Evolutionary conservation across 2,113 vertebrate genomes (phyloP).

Genomic region (Tetrax tetrax): DNA sequence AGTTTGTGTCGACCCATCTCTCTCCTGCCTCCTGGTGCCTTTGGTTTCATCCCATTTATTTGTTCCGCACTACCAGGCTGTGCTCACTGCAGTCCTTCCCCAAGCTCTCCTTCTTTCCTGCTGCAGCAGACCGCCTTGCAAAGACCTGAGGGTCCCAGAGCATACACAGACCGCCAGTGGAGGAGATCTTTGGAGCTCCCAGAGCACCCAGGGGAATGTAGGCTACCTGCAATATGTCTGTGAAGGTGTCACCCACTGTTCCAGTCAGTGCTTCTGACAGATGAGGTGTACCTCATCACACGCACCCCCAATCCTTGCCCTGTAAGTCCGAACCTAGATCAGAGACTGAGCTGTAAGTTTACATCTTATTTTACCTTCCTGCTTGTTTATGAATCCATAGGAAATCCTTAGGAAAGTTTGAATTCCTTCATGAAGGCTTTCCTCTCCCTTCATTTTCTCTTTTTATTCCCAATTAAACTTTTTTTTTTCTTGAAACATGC

Average conservation of each 20-base stretch:
- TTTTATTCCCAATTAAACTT: background rate
- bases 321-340: background rate
- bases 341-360: background rate
- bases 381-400: background rate
- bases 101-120: background rate
- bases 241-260: background rate
- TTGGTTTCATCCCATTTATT: background rate
- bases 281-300: background rate
- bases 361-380: background rate
- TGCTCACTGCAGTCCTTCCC: background rate
- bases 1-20: background rate
- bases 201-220: background rate
- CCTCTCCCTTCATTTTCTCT: background rate
- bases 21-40: background rate
- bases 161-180: accelerated
- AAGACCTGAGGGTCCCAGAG: background rate
- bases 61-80: background rate
- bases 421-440: background rate
- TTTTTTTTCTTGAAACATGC: background rate
- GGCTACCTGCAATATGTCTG: background rate
- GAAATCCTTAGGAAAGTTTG: background rate
- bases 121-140: background rate
- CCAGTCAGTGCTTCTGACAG: background rate
- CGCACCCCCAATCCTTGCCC: background rate
- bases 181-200: background rate